Conservation (phyloP, 2,113 vertebrate genomes). For the Furnarius figulus region DNA sequence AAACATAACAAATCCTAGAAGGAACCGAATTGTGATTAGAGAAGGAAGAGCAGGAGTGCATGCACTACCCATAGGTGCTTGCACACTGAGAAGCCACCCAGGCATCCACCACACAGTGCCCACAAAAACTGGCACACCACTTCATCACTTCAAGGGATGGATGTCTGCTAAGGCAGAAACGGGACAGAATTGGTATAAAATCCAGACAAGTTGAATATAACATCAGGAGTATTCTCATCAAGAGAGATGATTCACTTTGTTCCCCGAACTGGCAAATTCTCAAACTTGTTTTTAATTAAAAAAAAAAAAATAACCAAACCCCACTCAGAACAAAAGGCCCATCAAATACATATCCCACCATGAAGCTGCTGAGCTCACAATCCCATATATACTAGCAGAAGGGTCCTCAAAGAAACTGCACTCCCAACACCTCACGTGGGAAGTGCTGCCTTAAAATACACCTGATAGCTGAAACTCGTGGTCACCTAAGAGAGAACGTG, state of each 20-base stretch:
- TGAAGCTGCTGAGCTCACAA: background rate
- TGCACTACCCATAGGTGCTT: background rate
- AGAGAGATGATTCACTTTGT: background rate
- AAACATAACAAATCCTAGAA: background rate
- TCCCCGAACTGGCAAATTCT: background rate
- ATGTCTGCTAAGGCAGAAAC: fast-evolving
- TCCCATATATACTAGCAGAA: background rate
- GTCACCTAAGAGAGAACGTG: fast-evolving
- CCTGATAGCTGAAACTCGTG: background rate
- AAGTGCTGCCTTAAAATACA: background rate
- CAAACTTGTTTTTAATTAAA: background rate
- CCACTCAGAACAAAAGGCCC: background rate
- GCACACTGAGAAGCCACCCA: background rate
- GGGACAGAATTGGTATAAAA: background rate
- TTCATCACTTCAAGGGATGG: fast-evolving
- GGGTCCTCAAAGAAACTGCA: background rate
- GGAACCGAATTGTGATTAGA: fast-evolving
- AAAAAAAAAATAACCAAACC: background rate
- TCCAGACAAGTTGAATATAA: background rate
- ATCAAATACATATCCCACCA: background rate
- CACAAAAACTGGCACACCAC: background rate
- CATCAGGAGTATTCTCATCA: background rate
- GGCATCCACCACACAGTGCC: background rate
- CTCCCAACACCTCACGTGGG: background rate
- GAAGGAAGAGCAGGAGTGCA: background rate